Evolutionary conservation across 2,113 vertebrate species (phyloP).

Genomic region (Otocyon megalotis): DNA sequence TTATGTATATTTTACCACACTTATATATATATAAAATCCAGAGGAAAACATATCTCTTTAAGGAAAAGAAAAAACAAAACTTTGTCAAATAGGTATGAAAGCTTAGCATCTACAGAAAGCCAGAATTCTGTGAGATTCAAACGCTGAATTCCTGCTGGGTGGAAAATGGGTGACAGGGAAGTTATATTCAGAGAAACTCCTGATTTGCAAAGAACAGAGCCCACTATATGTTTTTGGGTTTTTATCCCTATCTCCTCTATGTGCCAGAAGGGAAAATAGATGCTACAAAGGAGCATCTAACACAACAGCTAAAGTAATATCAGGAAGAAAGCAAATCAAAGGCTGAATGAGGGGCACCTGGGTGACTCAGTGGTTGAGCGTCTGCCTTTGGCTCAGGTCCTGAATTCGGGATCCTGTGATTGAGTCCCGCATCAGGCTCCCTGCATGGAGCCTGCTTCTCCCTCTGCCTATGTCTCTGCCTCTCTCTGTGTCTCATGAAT

Average conservation of each 20-base stretch:
- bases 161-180: not conserved
- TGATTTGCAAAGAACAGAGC: not conserved
- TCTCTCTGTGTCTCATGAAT: too few relatives aligned
- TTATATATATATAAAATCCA: not conserved
- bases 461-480: too few relatives aligned
- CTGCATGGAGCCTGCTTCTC: too few relatives aligned
- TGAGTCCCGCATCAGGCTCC: too few relatives aligned
- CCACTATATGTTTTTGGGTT: not conserved
- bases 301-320: not conserved
- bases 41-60: conserved; percentile 15
- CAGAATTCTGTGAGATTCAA: not conserved
- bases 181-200: not conserved
- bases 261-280: not conserved
- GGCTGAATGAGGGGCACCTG: not conserved
- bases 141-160: not conserved
- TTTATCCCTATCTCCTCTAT: not conserved
- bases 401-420: too few relatives aligned
- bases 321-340: not conserved
- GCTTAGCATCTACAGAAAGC: not conserved
- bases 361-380: too few relatives aligned
- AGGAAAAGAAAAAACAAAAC: not conserved
- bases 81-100: not conserved
- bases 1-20: not conserved
- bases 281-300: not conserved
- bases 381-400: too few relatives aligned